Evolutionary conservation across 2,888 invertebrate genomes (phyloP), one percentile per base, ranked within the genome.

Genomic region (Deilephila elpenor): DNA sequence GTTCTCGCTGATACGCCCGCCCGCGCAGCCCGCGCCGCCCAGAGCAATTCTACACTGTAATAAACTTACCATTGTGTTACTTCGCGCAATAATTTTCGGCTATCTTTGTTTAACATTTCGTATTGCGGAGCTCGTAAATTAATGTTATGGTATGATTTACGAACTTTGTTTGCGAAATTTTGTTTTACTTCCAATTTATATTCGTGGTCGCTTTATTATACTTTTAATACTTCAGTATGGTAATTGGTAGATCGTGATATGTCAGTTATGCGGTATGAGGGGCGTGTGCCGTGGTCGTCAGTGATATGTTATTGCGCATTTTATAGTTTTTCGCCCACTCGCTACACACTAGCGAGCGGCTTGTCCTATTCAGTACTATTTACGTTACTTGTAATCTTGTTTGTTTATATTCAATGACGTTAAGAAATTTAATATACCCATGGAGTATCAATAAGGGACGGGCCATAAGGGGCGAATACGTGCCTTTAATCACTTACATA

Each of bases 261-360:
- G 20, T 20, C 25, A 25, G 17, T 64, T 44, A 51, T 67, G 37
- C 6, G 67, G 51, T 44, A 29, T 67, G 25, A 17, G 7, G 44
- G 25, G 44, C 51, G 17, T 51, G 67, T 25, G 51, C 44, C 67
- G 44, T 67, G 14, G 37, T n/a, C 37, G 37, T 62, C 62, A 37
- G 37, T 34, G 34, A 17, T 34, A 67, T 25, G 51, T 67, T 44
- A 67, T 25, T 67, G 67, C 67, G 67, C 51, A 67, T 51, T 67
- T 67, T 67, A 44, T 67, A 51, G 67, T 51, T 14, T 67, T 67
- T 67, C 67, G 67, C 67, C 67, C 67, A 67, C 67, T 67, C 67
- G 25, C 6, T 51, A 8, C 20, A 51, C 44, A 67, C 67, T 51
- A 67, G 67, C 67, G 6, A 17, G 44, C 25, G 64, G 64, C 51